A percentile compares a stretch with the other conserved stretches of the same genome.
Conservation (phyloP, 2,113 vertebrate genomes). For the Pyrgilauda ruficollis region DNA sequence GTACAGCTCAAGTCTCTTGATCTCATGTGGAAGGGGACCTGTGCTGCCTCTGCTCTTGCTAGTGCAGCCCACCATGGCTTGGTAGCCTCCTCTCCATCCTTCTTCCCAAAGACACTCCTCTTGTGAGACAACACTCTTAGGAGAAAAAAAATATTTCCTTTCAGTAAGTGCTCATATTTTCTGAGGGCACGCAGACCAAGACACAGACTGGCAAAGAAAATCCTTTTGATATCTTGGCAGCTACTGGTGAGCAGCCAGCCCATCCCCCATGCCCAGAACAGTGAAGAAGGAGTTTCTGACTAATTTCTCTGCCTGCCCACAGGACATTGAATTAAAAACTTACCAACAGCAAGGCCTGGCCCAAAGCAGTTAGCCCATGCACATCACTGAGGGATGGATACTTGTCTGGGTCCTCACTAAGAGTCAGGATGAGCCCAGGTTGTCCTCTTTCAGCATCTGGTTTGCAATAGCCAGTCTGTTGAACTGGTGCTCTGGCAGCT, state of each 20-base stretch:
- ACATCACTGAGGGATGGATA: neutral
- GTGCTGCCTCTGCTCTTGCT: neutral
- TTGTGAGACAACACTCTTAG: neutral
- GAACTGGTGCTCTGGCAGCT: neutral
- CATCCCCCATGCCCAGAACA: rapidly evolving
- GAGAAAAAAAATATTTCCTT: neutral
- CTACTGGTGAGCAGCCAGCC: neutral
- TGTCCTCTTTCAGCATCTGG: neutral
- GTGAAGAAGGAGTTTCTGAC: neutral
- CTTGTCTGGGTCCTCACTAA: neutral
- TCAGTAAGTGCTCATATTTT: neutral
- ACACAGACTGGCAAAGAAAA: neutral
- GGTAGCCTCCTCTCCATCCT: neutral
- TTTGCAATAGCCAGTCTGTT: neutral
- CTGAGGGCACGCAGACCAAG: neutral
- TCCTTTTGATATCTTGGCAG: neutral
- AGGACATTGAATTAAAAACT: neutral
- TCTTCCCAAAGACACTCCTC: neutral
- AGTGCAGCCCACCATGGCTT: neutral
- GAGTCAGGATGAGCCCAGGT: neutral
- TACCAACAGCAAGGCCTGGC: neutral
- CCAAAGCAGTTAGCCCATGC: neutral
- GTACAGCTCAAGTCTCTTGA: neutral
- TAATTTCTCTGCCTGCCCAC: neutral
- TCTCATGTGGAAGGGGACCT: neutral